Evolutionary conservation across 2,113 vertebrate species (phyloP).

Genomic region (Apistogramma diplotaenia): DNA sequence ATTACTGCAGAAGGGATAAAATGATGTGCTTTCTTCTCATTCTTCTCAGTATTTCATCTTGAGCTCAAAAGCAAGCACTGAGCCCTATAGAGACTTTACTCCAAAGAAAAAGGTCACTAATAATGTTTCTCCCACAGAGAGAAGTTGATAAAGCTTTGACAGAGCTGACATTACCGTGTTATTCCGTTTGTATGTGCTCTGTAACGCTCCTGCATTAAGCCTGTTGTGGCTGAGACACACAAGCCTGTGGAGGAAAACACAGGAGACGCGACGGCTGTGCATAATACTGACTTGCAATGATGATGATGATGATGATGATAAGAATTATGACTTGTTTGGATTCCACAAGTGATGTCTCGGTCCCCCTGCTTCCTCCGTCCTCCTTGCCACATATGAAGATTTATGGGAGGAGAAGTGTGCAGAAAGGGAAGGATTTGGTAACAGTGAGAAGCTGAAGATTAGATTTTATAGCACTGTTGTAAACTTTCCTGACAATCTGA

Average conservation of each 20-base stretch:
- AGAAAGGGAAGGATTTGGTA: slow-evolving; percentile 15
- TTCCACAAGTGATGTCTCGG: slow-evolving; percentile 28
- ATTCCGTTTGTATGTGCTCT: not conserved
- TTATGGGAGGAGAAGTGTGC: slow-evolving; percentile 33
- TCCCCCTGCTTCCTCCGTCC: not conserved
- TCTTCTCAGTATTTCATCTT: not conserved
- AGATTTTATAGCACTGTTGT: slow-evolving; percentile 34
- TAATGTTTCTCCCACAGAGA: slow-evolving; percentile 13
- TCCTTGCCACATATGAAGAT: slow-evolving; percentile 28
- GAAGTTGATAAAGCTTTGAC: not conserved
- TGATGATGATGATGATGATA: slow-evolving; percentile 49
- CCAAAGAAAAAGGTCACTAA: not conserved
- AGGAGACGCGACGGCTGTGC: not conserved
- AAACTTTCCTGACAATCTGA: slow-evolving; percentile 41
- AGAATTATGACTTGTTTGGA: slow-evolving; percentile 64
- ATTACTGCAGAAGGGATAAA: not conserved
- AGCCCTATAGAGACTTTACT: not conserved
- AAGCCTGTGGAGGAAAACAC: not conserved
- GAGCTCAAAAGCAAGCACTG: not conserved
- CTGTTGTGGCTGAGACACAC: not conserved
- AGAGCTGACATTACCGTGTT: slow-evolving; percentile 6
- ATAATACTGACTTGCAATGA: slow-evolving; percentile 30
- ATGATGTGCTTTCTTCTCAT: not conserved
- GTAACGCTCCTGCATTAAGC: not conserved
- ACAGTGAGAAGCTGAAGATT: slow-evolving; percentile 21